These are phyloP conservation scores for Xanthostigma xanthostigma DNA, from an alignment of 2,888 invertebrate genomes.

Conservation along the genomic window DNA sequence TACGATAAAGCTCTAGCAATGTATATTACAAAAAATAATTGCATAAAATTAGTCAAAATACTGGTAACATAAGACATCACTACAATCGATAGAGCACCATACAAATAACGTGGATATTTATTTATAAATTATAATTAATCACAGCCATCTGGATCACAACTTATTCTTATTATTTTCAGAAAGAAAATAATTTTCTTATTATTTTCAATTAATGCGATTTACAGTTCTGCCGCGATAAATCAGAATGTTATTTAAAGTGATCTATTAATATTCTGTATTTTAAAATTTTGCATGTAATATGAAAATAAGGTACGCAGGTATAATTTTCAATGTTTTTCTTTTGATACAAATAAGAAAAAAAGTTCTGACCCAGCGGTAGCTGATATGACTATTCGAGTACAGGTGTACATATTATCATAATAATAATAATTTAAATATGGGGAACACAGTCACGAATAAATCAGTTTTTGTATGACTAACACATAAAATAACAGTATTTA, in stretches of 20 bases:
- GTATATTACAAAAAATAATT: background rate
- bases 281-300: background rate
- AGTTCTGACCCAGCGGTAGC: too few species aligned
- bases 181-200: too few species aligned
- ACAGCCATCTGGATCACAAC: too few species aligned
- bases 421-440: background rate
- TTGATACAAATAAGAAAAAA: background rate
- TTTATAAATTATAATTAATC: too few species aligned
- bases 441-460: background rate
- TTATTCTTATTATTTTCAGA: too few species aligned
- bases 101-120: background rate
- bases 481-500: background rate
- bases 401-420: background rate
- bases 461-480: background rate
- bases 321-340: background rate
- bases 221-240: background rate
- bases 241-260: background rate
- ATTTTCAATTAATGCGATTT: background rate
- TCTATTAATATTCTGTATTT: background rate
- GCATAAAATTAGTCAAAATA: background rate
- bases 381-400: background rate
- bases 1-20: background rate
- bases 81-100: background rate
- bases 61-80: constrained; percentile 2
- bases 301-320: background rate